A percentile compares a stretch with the other conserved stretches of the same genome.
phyloP scores from a whole-genome alignment of 1,140 invertebrate genomes.

The Drosophila arizonae region DNA sequence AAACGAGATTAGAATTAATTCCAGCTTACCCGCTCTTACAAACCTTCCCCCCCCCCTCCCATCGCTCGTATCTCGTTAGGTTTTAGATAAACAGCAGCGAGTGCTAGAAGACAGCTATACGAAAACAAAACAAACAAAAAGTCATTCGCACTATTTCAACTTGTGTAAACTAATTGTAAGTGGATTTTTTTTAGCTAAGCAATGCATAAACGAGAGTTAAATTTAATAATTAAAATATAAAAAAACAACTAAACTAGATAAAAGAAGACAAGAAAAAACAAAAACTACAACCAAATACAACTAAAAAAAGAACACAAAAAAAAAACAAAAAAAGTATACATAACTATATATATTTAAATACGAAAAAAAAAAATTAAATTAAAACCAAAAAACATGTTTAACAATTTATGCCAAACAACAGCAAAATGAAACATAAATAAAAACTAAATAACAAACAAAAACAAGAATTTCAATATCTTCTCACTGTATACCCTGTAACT shows the following conservation, averaged over 20 bases:
- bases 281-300: constrained; percentile 25
- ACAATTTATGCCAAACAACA: constrained; percentile 74
- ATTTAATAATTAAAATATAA: constrained; percentile 66
- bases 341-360: constrained; percentile 78
- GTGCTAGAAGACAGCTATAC: constrained; percentile 12
- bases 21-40: no score
- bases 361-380: constrained; percentile 38
- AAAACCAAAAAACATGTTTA: constrained; percentile 52
- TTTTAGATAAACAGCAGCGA: not conserved
- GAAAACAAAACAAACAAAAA: constrained; percentile 43
- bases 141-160: constrained; percentile 56
- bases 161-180: constrained; percentile 77
- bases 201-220: constrained; percentile 74
- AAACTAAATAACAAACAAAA: constrained; percentile 37
- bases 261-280: constrained; percentile 41
- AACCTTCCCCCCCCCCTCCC: no score
- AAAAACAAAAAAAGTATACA: constrained; percentile 28
- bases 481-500: not conserved
- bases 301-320: constrained; percentile 27
- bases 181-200: constrained; percentile 77
- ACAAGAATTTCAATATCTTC: constrained; percentile 10
- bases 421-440: constrained; percentile 49
- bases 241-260: constrained; percentile 37
- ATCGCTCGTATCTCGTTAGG: not conserved
- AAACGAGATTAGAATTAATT: no score